Evolutionary conservation across 2,888 invertebrate species (phyloP).

Genomic region (Drosophila ezoana): DNA sequence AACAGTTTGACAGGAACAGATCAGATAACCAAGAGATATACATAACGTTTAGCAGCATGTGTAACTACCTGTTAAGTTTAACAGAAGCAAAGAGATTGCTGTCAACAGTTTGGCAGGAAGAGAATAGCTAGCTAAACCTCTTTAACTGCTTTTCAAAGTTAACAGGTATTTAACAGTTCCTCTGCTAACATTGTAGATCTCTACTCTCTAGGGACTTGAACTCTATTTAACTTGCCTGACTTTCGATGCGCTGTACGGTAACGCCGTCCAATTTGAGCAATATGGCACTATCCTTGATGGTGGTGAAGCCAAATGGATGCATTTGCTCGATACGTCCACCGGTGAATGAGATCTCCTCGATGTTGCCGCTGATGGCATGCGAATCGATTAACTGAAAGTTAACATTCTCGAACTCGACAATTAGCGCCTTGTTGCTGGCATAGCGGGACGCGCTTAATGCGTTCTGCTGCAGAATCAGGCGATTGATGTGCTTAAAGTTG

Average conservation of each 20-base stretch:
- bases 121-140: too few relatives aligned
- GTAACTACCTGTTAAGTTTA: too few relatives aligned
- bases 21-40: too few relatives aligned
- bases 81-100: too few relatives aligned
- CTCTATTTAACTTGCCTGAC: constrained; percentile 72
- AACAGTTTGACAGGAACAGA: too few relatives aligned
- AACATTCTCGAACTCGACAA: constrained; percentile 84
- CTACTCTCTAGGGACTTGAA: too few relatives aligned
- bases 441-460: constrained; percentile 87
- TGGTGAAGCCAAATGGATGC: constrained; percentile 91
- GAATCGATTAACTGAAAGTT: constrained; percentile 87
- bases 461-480: constrained; percentile 87
- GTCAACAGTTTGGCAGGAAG: too few relatives aligned
- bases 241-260: constrained; percentile 87
- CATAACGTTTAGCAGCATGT: too few relatives aligned
- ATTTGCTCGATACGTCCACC: constrained; percentile 88
- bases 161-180: neutral
- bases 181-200: too few relatives aligned
- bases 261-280: constrained; percentile 88
- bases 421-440: constrained; percentile 82
- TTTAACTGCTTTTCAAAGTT: too few relatives aligned
- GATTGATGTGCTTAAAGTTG: constrained; percentile 87
- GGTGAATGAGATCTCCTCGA: constrained; percentile 89
- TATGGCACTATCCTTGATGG: constrained; percentile 88
- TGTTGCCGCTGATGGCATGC: constrained; percentile 89